Base-by-base conservation (phyloP, 1,140 invertebrate species). In the Eufriesea mexicana region DNA sequence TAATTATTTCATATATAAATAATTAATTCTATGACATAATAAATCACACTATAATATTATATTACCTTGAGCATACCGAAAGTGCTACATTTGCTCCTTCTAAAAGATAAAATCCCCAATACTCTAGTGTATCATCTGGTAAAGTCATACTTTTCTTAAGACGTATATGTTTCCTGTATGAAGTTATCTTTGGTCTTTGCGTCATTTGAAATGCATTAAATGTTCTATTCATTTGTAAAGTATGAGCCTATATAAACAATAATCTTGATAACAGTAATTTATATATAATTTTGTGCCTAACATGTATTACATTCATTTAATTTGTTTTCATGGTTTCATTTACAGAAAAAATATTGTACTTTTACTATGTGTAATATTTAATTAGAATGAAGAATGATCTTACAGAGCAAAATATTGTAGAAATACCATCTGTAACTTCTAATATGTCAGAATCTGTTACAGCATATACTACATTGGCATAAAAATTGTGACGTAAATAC, bases 71-170 rank as follows among this genome's bases (percentile, higher is more conserved):
- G 93, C 98, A 98, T 57, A 97, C 96, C 86, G 97, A 97, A 14
- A 98, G 93, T 70, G 95, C 95, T 4, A 98, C 96, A 23, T 95
- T 96, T 20, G 97, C 97, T 25, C 97, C 97, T 92, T 96, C 95
- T 42, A 97, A 95, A 23, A 98, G 92, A 94, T 97, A 98, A 95
- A 98, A 98, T 42, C 97, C 97, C 97, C 97, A 98, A 93, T 98
- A 98, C 92, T 98, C 97, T 55, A 98, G 94, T 42, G 97, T 97
- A 90, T 98, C 97, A 93, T 98, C 97, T 2, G 97, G 97, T 84
- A 98, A 92, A 16, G 93, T 96, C 96, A 98, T 97, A 64, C 97
- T 97, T 90, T 98, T 97, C 89, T 96, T 96, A 89, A 98, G 94
- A 83, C 96, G 94, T 86, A 98, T 96, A 90, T 97, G 97, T 93